A percentile compares a stretch with the other conserved stretches of the same genome.
phyloP scores from a whole-genome alignment of 1,140 invertebrate species.

The Cydia fagiglandana region DNA sequence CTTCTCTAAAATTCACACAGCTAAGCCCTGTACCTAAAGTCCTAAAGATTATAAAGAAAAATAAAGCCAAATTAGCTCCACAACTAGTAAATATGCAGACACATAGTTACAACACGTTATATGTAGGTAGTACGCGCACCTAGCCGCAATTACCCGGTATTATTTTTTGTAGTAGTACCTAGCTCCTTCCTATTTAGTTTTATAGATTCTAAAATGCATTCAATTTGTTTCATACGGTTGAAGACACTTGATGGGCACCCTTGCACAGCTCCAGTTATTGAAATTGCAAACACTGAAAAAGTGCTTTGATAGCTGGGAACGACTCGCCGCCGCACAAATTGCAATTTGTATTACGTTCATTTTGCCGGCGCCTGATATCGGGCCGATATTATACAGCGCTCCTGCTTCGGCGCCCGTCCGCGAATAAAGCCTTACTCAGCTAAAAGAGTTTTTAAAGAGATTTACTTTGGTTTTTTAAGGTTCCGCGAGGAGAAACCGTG shows the following conservation, averaged over 20 bases:
- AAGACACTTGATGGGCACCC: slow-evolving; percentile 9
- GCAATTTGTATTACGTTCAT: slow-evolving; percentile 37
- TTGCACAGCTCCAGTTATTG: slow-evolving; percentile 31
- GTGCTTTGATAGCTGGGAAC: slow-evolving; percentile 35
- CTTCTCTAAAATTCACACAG: no score
- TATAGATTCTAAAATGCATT: neutral
- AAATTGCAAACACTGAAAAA: slow-evolving; percentile 36
- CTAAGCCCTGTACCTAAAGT: no score
- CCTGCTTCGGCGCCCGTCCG: slow-evolving; percentile 15
- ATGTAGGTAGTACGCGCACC: no score
- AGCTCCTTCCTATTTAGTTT: neutral
- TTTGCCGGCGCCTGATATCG: slow-evolving; percentile 31
- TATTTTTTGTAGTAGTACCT: no score
- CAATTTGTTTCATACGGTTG: slow-evolving; percentile 10
- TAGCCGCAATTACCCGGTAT: no score
- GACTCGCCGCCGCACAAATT: slow-evolving; percentile 33
- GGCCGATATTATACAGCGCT: slow-evolving; percentile 28
- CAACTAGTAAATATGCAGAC: no score
- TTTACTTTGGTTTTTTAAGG: slow-evolving; percentile 31
- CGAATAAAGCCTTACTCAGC: slow-evolving; percentile 29
- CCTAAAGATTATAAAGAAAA: no score
- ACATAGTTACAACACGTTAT: no score
- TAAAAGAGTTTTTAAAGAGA: slow-evolving; percentile 31
- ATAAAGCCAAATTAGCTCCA: no score
- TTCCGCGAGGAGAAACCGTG: slow-evolving; percentile 17